Evolutionary conservation across 2,113 vertebrate genomes (phyloP), one percentile per base, ranked within the genome.

Genomic region (Nyctibius bracteatus): DNA sequence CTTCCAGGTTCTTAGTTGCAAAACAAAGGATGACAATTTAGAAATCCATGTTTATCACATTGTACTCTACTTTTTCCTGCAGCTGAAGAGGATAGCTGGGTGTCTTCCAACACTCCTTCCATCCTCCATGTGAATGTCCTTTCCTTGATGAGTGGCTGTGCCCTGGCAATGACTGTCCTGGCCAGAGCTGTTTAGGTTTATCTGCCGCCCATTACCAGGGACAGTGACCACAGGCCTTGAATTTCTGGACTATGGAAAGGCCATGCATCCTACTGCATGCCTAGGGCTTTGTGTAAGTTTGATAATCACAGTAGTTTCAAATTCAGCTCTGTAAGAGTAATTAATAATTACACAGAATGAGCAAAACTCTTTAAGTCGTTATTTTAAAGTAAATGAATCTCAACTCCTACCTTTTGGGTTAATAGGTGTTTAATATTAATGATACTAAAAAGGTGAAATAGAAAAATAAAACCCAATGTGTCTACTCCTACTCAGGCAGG

Each of bases 321-420:
- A 46, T 46, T 23, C 9, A 37, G 24, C 63, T 74, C 35, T 4
- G 0, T 30, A 33, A 70, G 22, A 61, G 31, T 55, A 54, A 55
- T 81, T 74, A 63, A 71, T 22, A 86, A 62, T 84, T 81, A 18
- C 6, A 43, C 4, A 61, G 55, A 59, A 57, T 3, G 27, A 94
- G 12, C 52, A 85, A 57, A 94, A 72, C 25, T 84, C 33, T 54
- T 61, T 72, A 61, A 58, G 39, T 28, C 35, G 73, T 81, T 86
- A 27, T 95, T 96, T 84, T n/a, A 90, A 89, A 49, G 43, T 57
- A 79, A 90, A 80, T 9, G 25, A 80, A 17, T 74, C 68, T 81
- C 65, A 86, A 8, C n/a, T 44, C 8, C 57, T 63, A 18, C n/a
- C 37, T 61, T 89, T 87, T 66, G 37, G 16, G 24, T 78, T 79